Evolutionary conservation across 2,113 vertebrate genomes (phyloP), one percentile per base, ranked within the genome.

Genomic region (Cavia aperea): DNA sequence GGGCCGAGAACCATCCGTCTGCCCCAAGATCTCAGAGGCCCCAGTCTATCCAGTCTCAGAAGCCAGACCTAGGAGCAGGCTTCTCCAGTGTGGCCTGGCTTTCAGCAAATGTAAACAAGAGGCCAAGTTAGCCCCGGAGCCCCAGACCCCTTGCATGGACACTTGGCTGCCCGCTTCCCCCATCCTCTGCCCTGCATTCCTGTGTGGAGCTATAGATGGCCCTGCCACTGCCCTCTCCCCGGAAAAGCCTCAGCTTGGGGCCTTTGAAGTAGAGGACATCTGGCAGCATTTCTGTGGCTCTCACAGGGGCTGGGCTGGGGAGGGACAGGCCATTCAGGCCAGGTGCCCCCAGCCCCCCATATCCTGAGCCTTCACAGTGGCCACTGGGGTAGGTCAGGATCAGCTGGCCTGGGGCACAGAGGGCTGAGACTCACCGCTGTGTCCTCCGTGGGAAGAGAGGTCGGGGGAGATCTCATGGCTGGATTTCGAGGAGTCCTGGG

Each of bases 371-470:
- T 18, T 29, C 2, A 0, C 73, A 49, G 26, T 77, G 73, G 46
- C 14, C 73, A 49, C 26, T 77, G 9, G 7, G 39, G 13, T 16
- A 24, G 72, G 43, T 77, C 73, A 29, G 43, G 43, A 49, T 77
- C 43, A 31, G 43, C 2, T 29, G 26, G 26, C 73, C 43, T 15
- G 43, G 73, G 46, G 15, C 43, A 13, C 4, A 0, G 16, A 79
- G 18, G 2, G 8, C 72, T 8, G 0, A 31, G 16, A 96, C 97
- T 95, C 93, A 97, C 97, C 0, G 0, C 93, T 91, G 18, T 90
- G 95, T 65, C 23, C 79, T 96, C 89, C 95, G 82, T 89, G 94
- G 81, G 82, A 24, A 68, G 60, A n/a, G 54, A 91, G 70, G 46
- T 39, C 14, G 0, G 6, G 16, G 39, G n/a, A 7, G n/a, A 9